phyloP scores from a whole-genome alignment of 2,888 invertebrate species.

The Crematogaster levior region DNA sequence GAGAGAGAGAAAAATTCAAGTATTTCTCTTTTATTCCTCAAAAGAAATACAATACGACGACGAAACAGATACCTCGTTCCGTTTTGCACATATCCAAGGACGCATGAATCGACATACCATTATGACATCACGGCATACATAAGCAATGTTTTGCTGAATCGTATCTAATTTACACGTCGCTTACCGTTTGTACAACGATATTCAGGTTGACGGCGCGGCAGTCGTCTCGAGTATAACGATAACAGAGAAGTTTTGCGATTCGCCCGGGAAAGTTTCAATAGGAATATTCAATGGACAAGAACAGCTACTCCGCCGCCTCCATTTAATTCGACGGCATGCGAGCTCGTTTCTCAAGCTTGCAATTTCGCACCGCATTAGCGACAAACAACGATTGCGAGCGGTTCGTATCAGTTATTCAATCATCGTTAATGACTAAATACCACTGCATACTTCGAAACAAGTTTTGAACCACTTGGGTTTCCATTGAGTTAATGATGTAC shows the following conservation, averaged over 20 bases:
- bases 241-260: conserved; percentile 47
- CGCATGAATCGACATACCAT: conserved; percentile 39
- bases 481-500: conserved; percentile 8
- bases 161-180: conserved; percentile 56
- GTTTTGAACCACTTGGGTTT: neutral
- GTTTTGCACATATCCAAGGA: neutral
- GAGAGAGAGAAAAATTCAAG: conserved; percentile 14
- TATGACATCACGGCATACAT: conserved; percentile 27
- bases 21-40: neutral
- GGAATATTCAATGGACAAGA: conserved; percentile 52
- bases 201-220: conserved; percentile 30
- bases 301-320: conserved; percentile 11
- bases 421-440: conserved; percentile 28
- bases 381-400: conserved; percentile 28
- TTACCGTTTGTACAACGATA: conserved; percentile 36
- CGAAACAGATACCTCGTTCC: conserved; percentile 18
- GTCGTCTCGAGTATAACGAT: conserved; percentile 39
- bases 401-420: conserved; percentile 44
- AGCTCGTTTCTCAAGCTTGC: conserved; percentile 22
- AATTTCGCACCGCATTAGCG: conserved; percentile 29
- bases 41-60: neutral
- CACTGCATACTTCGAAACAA: neutral
- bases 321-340: conserved; percentile 21
- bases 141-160: conserved; percentile 48
- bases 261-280: conserved; percentile 50